A percentile compares a stretch with the other conserved stretches of the same genome.
These are phyloP conservation scores for Hedya salicella DNA, from an alignment of 2,888 invertebrate species.

Conservation along the genomic window DNA sequence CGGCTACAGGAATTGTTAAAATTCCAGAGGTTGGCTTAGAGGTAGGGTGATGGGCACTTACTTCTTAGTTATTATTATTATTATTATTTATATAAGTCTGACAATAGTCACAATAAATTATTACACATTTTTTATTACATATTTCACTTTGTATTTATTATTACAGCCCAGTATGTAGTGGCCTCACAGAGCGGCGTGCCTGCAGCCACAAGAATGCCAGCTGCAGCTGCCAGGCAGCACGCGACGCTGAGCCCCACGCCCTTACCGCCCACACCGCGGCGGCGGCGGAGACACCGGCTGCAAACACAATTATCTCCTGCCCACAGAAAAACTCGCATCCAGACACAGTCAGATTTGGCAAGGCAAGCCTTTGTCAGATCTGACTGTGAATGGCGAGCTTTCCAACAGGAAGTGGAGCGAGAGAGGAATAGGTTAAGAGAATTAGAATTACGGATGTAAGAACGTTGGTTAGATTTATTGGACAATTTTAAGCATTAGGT, in stretches of 20 bases:
- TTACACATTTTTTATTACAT: too few relatives aligned
- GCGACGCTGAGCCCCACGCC: neutral
- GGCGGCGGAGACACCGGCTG: neutral
- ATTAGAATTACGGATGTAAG: neutral
- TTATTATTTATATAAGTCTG: too few relatives aligned
- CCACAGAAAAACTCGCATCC: neutral
- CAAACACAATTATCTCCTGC: neutral
- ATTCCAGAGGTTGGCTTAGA: too few relatives aligned
- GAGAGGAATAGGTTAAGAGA: neutral
- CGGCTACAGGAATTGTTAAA: neutral
- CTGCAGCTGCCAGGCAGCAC: neutral
- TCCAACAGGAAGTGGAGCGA: neutral
- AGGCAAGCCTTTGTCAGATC: constrained; percentile 25
- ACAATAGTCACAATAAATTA: too few relatives aligned
- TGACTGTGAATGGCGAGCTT: constrained; percentile 11
- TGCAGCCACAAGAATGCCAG: too few relatives aligned
- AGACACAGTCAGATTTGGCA: constrained; percentile 18
- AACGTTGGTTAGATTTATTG: constrained; percentile 7
- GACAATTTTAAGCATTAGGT: neutral
- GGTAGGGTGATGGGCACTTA: too few relatives aligned
- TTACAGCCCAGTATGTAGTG: too few relatives aligned
- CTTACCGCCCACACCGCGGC: neutral
- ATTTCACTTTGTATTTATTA: too few relatives aligned
- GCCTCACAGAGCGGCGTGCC: too few relatives aligned
- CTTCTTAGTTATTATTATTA: too few relatives aligned